Percentiles rank a stretch among this genome's conserved stretches.
phyloP scores from a whole-genome alignment of 2,888 invertebrate genomes.

The Rutpela maculata region DNA sequence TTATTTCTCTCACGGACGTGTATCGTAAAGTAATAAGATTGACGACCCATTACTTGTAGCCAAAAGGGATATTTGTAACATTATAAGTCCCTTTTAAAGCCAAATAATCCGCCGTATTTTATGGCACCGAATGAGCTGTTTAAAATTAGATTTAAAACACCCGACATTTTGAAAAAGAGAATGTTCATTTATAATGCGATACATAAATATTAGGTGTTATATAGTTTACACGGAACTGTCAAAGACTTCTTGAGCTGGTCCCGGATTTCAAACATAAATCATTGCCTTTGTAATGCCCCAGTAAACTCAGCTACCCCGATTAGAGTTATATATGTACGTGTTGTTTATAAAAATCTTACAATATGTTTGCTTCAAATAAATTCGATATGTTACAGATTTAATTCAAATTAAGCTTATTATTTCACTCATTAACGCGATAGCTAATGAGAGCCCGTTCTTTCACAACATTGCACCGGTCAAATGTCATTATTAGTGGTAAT shows the following conservation, averaged over 20 bases:
- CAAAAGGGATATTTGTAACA: conserved; percentile 12
- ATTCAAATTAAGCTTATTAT: too few species aligned
- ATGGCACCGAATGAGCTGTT: conserved; percentile 4
- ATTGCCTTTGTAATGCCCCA: neutral
- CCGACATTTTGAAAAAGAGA: conserved; percentile 5
- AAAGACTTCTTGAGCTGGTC: conserved; percentile 7
- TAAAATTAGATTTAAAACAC: conserved; percentile 34
- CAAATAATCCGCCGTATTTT: conserved; percentile 28
- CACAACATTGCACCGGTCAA: too few species aligned
- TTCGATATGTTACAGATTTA: too few species aligned
- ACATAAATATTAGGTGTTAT: conserved; percentile 10
- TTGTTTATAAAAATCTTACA: neutral
- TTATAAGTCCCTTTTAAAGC: conserved; percentile 20
- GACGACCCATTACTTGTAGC: conserved; percentile 30
- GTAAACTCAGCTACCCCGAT: neutral
- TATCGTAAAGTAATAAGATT: conserved; percentile 36
- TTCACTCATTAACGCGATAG: too few species aligned
- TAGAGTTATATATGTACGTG: neutral
- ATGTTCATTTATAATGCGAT: conserved; percentile 14
- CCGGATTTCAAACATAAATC: conserved; percentile 20
- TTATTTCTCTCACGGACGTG: conserved; percentile 20
- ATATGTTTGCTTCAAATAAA: neutral
- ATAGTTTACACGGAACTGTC: neutral
- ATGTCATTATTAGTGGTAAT: too few species aligned
- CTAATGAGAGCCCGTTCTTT: too few species aligned